These are phyloP conservation scores for Sigmodon hispidus DNA, from an alignment of 2,113 vertebrate genomes.

Conservation along the genomic window DNA sequence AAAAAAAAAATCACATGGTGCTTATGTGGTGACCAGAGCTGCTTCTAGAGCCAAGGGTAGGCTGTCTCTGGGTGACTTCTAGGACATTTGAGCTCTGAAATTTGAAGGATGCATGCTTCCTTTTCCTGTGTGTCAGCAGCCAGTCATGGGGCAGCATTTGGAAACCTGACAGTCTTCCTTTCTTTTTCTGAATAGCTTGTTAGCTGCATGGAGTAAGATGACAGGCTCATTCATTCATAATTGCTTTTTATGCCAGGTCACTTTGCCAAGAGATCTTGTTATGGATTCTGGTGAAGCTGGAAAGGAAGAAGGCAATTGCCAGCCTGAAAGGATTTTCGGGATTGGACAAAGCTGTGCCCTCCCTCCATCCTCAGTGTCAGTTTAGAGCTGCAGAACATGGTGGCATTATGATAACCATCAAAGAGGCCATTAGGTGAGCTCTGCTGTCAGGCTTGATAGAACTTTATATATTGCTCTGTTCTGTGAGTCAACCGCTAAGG, in stretches of 20 bases:
- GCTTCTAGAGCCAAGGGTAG: conserved; percentile 44
- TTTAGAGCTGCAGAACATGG: conserved; percentile 89
- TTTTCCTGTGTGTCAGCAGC: neutral
- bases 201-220: conserved; percentile 15
- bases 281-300: conserved; percentile 91
- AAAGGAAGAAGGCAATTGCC: conserved; percentile 80
- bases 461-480: conserved; percentile 36
- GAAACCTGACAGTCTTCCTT: conserved; percentile 51
- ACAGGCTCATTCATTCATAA: conserved; percentile 61
- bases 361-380: conserved; percentile 82
- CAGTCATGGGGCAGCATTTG: conserved; percentile 21
- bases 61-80: conserved; percentile 39
- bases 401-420: conserved; percentile 84
- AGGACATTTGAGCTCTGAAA: conserved; percentile 47
- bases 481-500: conserved; percentile 61
- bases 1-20: neutral
- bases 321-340: conserved; percentile 87
- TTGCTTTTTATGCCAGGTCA: conserved; percentile 84
- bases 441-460: neutral
- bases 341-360: conserved; percentile 75
- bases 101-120: neutral
- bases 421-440: conserved; percentile 88
- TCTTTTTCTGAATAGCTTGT: conserved; percentile 52
- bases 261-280: conserved; percentile 93
- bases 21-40: neutral